Evolutionary conservation across 1,140 invertebrate species (phyloP).

Genomic region (Drosophila pachea): DNA sequence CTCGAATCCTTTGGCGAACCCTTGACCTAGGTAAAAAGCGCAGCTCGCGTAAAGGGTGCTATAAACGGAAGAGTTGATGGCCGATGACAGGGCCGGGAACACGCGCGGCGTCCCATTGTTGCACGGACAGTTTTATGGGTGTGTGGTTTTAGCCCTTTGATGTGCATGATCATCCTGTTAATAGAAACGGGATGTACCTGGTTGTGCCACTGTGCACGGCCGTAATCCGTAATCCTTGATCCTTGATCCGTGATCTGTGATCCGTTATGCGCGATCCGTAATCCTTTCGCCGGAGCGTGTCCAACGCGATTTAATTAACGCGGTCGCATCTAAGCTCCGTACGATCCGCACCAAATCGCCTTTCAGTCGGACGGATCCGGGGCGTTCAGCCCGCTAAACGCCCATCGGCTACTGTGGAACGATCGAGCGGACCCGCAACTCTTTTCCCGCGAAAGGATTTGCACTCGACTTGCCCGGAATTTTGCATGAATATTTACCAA

Average conservation of each 20-base stretch:
- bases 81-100: constrained; percentile 37
- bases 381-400: too few relatives aligned
- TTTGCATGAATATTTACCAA: constrained; percentile 71
- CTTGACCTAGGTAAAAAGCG: constrained; percentile 56
- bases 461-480: constrained; percentile 40
- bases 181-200: constrained; percentile 61
- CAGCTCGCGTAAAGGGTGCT: constrained; percentile 56
- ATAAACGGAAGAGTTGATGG: constrained; percentile 65
- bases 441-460: constrained; percentile 66
- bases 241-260: too few relatives aligned
- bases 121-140: constrained; percentile 77
- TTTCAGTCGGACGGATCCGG: too few relatives aligned
- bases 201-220: constrained; percentile 5
- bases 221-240: too few relatives aligned
- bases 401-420: constrained; percentile 62
- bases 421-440: constrained; percentile 1
- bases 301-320: constrained; percentile 78
- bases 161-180: constrained; percentile 78
- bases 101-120: constrained; percentile 63
- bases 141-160: constrained; percentile 79
- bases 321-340: constrained; percentile 64
- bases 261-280: background rate
- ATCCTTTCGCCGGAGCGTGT: constrained; percentile 68
- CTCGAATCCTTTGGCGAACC: constrained; percentile 28
- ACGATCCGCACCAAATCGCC: constrained; percentile 56